Conservation (phyloP, 92 coral and sea anemone genomes). For the Porites evermanni region DNA sequence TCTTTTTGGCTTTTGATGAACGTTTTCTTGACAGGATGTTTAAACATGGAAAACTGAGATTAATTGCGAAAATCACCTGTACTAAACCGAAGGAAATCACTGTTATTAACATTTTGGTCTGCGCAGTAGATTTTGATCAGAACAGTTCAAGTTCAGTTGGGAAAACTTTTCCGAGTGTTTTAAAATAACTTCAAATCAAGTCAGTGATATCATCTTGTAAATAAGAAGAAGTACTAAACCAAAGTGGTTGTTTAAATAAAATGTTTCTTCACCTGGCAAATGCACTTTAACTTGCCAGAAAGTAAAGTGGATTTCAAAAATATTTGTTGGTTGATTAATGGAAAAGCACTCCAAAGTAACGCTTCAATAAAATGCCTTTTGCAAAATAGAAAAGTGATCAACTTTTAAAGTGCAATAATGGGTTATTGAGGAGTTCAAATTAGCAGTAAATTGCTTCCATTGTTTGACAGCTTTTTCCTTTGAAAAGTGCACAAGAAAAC, state of each 20-base stretch:
- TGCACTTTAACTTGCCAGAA: constrained; percentile 14
- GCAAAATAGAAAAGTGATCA: neutral
- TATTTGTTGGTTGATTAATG: neutral
- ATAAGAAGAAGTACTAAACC: neutral
- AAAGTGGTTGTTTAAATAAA: constrained; percentile 28
- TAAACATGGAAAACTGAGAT: constrained; percentile 15
- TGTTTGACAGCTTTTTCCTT: constrained; percentile 49
- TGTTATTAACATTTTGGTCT: neutral
- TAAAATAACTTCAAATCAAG: neutral
- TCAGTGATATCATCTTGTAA: constrained; percentile 16
- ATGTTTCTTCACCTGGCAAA: constrained; percentile 47
- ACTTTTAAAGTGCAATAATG: constrained; percentile 23
- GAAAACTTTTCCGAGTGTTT: neutral
- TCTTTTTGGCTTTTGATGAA: constrained; percentile 10
- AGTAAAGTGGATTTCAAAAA: constrained; percentile 23
- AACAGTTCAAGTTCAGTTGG: neutral
- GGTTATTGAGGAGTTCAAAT: constrained; percentile 22
- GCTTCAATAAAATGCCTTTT: neutral
- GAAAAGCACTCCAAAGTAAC: neutral
- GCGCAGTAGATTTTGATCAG: neutral
- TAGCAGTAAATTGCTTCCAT: constrained; percentile 42
- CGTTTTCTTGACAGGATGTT: constrained; percentile 22
- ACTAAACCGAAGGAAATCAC: constrained; percentile 8
- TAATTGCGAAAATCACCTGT: constrained; percentile 13
- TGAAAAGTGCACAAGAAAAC: constrained; percentile 26